phyloP scores from a whole-genome alignment of 1,140 invertebrate genomes.

The Trachelipus rathkii region DNA sequence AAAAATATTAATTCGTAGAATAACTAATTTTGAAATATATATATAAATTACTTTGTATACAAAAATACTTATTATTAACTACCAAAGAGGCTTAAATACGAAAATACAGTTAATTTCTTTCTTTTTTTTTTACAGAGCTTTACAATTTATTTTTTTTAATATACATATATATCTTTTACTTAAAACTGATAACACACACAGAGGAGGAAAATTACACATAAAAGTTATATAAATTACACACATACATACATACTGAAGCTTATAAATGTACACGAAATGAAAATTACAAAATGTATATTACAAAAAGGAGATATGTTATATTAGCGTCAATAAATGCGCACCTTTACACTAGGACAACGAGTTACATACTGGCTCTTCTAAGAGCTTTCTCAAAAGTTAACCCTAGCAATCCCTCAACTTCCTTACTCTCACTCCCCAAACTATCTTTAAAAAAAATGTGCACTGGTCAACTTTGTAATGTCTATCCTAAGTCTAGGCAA shows the following conservation, averaged over 20 bases:
- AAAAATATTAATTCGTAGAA: no score
- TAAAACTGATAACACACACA: background rate
- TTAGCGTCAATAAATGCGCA: background rate
- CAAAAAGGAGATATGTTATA: background rate
- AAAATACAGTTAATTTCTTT: no score
- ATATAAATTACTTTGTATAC: no score
- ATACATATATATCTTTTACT: no score
- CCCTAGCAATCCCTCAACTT: background rate
- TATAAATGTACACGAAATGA: background rate
- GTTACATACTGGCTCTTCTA: background rate
- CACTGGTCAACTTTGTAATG: no score
- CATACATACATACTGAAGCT: background rate
- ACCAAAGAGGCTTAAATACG: no score
- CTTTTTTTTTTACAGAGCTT: no score
- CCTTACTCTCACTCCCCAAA: background rate
- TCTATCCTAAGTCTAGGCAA: no score
- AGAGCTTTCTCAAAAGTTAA: background rate
- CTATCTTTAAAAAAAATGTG: no score
- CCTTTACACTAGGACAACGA: background rate
- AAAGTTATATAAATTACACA: background rate
- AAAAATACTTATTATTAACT: no score
- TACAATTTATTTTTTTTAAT: no score
- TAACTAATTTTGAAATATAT: no score
- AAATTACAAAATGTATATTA: conserved; percentile 4
- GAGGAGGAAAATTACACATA: background rate